These are phyloP conservation scores for Meteorus cinctellus DNA, from an alignment of 2,888 invertebrate genomes.

Conservation along the genomic window DNA sequence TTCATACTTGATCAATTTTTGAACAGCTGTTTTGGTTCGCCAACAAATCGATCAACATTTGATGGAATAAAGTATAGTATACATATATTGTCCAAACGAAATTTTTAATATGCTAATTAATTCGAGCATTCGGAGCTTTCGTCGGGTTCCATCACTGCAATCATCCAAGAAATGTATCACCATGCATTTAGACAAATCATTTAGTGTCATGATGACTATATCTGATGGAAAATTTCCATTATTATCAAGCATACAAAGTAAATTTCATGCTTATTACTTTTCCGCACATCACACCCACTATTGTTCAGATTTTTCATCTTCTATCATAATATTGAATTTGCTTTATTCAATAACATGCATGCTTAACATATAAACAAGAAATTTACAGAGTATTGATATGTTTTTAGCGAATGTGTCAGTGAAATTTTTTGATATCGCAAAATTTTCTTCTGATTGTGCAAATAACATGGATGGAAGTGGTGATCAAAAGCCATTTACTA, in stretches of 20 bases:
- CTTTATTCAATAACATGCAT: neutral
- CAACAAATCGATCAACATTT: neutral
- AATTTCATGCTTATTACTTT: neutral
- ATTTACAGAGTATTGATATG: neutral
- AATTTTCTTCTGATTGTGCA: conserved; percentile 11
- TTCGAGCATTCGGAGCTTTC: neutral
- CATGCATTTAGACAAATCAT: neutral
- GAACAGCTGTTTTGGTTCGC: neutral
- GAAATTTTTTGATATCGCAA: neutral
- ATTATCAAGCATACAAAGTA: neutral
- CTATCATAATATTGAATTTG: neutral
- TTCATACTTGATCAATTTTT: neutral
- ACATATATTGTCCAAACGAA: neutral
- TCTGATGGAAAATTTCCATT: neutral
- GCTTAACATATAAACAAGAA: too few relatives aligned
- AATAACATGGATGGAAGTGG: conserved; percentile 53
- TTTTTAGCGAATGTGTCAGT: neutral
- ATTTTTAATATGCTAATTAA: neutral
- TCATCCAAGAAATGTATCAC: neutral
- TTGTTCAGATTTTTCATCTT: neutral
- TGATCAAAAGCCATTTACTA: conserved; percentile 47
- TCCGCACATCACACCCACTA: neutral
- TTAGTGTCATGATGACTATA: neutral
- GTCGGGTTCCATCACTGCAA: neutral
- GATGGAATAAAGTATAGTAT: neutral